A percentile compares a stretch with the other conserved stretches of the same genome.
Evolutionary conservation across 2,888 invertebrate species (phyloP).

Genomic region (Gari tellinella): DNA sequence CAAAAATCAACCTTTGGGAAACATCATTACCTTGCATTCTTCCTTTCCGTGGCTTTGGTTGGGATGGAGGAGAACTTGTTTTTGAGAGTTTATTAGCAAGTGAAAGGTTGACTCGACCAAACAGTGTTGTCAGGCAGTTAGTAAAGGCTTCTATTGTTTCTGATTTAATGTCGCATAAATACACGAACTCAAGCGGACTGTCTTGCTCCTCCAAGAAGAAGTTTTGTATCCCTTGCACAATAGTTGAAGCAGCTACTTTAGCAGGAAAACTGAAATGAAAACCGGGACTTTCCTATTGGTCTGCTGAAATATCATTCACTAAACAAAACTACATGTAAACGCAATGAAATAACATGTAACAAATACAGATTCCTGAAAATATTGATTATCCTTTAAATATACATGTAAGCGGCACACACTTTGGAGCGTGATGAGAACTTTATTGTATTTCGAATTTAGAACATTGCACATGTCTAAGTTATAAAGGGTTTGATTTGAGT

Average conservation of each 20-base stretch:
- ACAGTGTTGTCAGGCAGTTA: slow-evolving; percentile 28
- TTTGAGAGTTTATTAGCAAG: not conserved
- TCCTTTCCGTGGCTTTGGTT: not conserved
- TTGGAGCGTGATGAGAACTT: too few species aligned
- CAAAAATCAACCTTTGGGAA: too few species aligned
- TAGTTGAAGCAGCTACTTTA: slow-evolving; percentile 30
- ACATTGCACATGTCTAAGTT: too few species aligned
- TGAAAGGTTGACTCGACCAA: slow-evolving; percentile 10
- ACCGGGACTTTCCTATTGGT: too few species aligned
- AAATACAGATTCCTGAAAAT: too few species aligned
- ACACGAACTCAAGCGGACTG: slow-evolving; percentile 40
- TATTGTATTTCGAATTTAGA: too few species aligned
- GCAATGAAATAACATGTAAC: too few species aligned
- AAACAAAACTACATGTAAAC: too few species aligned
- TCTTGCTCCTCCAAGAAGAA: slow-evolving; percentile 50
- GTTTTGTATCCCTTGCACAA: slow-evolving; percentile 45
- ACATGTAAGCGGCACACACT: too few species aligned
- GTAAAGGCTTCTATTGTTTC: slow-evolving; percentile 52
- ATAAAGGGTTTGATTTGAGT: too few species aligned
- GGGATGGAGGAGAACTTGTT: not conserved
- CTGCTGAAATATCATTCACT: too few species aligned
- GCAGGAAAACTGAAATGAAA: slow-evolving; percentile 25
- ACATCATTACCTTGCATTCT: not conserved
- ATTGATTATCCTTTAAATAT: too few species aligned
- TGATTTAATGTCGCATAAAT: slow-evolving; percentile 56